These are phyloP conservation scores for Drosophila ezoana DNA, from an alignment of 2,888 invertebrate genomes.

Conservation along the genomic window DNA sequence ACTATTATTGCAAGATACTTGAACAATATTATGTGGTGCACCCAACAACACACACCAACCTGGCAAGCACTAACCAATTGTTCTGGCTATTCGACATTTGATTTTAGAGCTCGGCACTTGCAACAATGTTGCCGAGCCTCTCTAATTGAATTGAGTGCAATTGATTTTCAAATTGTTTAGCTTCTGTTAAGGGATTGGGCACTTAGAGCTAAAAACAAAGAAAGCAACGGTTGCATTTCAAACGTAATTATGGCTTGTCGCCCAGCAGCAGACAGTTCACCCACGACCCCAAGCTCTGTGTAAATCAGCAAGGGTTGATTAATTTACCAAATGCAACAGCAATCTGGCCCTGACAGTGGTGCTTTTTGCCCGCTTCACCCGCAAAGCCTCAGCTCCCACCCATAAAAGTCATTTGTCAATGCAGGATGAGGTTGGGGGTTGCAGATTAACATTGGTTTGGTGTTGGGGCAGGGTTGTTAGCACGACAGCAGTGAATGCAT, in stretches of 20 bases:
- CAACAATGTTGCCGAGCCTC: slow-evolving; percentile 52
- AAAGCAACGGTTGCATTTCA: slow-evolving; percentile 50
- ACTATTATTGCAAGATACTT: slow-evolving; percentile 52
- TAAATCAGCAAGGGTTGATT: slow-evolving; percentile 69
- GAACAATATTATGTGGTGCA: background rate
- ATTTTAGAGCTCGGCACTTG: slow-evolving; percentile 36
- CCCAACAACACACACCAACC: slow-evolving; percentile 9
- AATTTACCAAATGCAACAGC: slow-evolving; percentile 64
- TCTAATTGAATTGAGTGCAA: slow-evolving; percentile 69
- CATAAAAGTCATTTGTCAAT: slow-evolving; percentile 38
- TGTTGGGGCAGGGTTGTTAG: slow-evolving; percentile 32
- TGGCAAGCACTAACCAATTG: slow-evolving; percentile 1
- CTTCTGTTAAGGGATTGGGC: slow-evolving; percentile 5
- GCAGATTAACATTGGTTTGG: slow-evolving; percentile 9
- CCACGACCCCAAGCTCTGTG: background rate
- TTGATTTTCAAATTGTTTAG: slow-evolving; percentile 64
- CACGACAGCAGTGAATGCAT: slow-evolving; percentile 37
- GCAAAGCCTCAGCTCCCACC: background rate
- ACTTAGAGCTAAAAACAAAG: slow-evolving; percentile 26
- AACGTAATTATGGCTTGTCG: slow-evolving; percentile 68
- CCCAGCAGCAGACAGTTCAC: slow-evolving; percentile 38
- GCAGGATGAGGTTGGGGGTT: background rate
- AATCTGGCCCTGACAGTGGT: slow-evolving; percentile 52
- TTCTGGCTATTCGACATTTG: slow-evolving; percentile 18
- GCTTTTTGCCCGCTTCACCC: slow-evolving; percentile 12